Conservation (phyloP, 2,797 vertebrate genomes). For the Centroberyx gerrardi region DNA sequence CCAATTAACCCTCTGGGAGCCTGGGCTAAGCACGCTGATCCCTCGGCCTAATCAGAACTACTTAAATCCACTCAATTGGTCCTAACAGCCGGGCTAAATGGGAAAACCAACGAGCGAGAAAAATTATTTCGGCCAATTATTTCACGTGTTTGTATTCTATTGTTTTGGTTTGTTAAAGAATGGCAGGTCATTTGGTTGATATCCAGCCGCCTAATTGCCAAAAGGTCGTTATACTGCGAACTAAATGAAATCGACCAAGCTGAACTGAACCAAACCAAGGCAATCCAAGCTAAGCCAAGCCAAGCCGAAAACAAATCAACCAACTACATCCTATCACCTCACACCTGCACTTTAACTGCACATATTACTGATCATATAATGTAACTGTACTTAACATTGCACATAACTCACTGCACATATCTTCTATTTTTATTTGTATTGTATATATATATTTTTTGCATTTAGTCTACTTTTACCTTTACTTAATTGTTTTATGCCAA, state of each 20-base stretch:
- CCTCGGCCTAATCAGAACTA: slow-evolving; percentile 29
- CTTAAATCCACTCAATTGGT: slow-evolving; percentile 21
- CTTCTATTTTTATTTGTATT: too few species aligned
- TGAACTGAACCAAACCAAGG: slow-evolving; percentile 37
- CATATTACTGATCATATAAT: too few species aligned
- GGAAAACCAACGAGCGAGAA: slow-evolving; percentile 35
- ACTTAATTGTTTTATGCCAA: too few species aligned
- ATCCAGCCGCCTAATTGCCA: slow-evolving; percentile 43
- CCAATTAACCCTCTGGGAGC: slow-evolving; percentile 35
- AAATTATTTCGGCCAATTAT: slow-evolving; percentile 27
- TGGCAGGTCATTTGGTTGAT: slow-evolving; percentile 48
- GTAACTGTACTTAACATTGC: too few species aligned
- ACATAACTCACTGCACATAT: too few species aligned
- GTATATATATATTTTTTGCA: too few species aligned
- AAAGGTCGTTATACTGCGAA: slow-evolving; percentile 49
- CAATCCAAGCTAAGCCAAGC: not conserved
- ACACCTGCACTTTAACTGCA: too few species aligned
- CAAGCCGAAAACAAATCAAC: not conserved
- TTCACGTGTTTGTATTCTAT: slow-evolving; percentile 22
- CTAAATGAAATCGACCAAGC: slow-evolving; percentile 58
- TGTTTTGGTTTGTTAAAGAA: slow-evolving; percentile 34
- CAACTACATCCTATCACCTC: slow-evolving; percentile 11
- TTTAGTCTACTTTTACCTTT: too few species aligned
- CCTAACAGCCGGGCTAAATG: slow-evolving; percentile 33
- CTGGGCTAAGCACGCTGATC: slow-evolving; percentile 23